Evolutionary conservation across 2,888 invertebrate genomes (phyloP).

Genomic region (Eupithecia abbreviata): DNA sequence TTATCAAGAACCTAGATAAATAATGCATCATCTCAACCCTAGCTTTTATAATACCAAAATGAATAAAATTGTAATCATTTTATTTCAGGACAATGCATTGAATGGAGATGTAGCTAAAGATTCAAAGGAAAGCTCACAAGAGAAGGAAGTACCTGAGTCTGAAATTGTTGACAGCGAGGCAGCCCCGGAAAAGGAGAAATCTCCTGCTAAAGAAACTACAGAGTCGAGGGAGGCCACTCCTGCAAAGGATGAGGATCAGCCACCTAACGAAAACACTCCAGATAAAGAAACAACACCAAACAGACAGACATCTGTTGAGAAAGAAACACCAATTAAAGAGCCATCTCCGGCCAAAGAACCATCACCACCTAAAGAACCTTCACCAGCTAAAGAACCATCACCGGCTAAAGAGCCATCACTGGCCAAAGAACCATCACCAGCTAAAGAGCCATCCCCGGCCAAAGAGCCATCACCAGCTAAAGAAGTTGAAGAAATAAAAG

Average conservation of each 20-base stretch:
- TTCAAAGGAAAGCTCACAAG: slow-evolving; percentile 66
- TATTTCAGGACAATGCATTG: slow-evolving; percentile 32
- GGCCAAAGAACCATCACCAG: slow-evolving; percentile 47
- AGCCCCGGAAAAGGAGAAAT: slow-evolving; percentile 51
- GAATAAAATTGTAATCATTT: background rate
- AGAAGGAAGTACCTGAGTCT: slow-evolving; percentile 53
- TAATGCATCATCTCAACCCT: background rate
- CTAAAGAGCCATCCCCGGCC: slow-evolving; percentile 54
- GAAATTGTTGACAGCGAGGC: slow-evolving; percentile 50
- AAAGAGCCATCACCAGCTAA: slow-evolving; percentile 57
- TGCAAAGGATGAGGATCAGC: slow-evolving; percentile 50
- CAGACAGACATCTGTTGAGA: slow-evolving; percentile 55
- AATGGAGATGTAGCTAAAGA: slow-evolving; percentile 70
- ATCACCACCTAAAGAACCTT: slow-evolving; percentile 57
- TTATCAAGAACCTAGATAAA: background rate
- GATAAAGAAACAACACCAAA: slow-evolving; percentile 45
- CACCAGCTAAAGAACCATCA: slow-evolving; percentile 57
- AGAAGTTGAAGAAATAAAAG: slow-evolving; percentile 62
- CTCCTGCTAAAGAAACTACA: slow-evolving; percentile 52
- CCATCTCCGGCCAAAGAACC: slow-evolving; percentile 58
- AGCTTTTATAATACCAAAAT: background rate
- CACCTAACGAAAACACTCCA: slow-evolving; percentile 45
- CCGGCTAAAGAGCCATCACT: slow-evolving; percentile 56
- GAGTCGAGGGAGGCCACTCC: slow-evolving; percentile 56
- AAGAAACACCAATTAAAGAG: slow-evolving; percentile 55